These are phyloP conservation scores for Pogonocherus hispidulus DNA, from an alignment of 2,888 invertebrate species.

Conservation along the genomic window DNA sequence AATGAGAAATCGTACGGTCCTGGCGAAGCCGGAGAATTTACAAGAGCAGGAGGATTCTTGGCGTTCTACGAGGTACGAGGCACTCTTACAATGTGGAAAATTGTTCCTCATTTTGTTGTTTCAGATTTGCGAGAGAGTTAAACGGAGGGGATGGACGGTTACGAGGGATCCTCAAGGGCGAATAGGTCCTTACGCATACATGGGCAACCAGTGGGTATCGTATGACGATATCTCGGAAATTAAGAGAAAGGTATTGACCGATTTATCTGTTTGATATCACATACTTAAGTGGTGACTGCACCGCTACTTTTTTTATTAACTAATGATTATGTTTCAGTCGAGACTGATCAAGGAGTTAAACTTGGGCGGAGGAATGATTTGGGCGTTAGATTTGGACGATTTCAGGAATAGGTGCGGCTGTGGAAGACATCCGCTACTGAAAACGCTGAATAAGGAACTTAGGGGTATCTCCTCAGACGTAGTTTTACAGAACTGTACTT, in stretches of 20 bases:
- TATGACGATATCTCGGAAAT: conserved; percentile 80
- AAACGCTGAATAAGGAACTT: conserved; percentile 75
- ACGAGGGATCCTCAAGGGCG: conserved; percentile 74
- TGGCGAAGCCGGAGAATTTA: conserved; percentile 79
- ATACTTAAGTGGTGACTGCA: too few species aligned
- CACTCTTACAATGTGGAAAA: background rate
- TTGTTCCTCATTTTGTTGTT: conserved; percentile 36
- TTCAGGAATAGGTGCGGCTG: conserved; percentile 79
- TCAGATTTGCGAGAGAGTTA: conserved; percentile 76
- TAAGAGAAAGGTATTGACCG: conserved; percentile 70
- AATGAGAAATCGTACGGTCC: conserved; percentile 76
- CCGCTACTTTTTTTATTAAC: background rate
- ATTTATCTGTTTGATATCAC: too few species aligned
- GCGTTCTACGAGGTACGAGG: conserved; percentile 82
- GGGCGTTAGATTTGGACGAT: conserved; percentile 86
- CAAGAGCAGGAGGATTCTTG: conserved; percentile 80
- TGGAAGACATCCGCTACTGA: conserved; percentile 77
- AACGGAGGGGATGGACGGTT: conserved; percentile 74
- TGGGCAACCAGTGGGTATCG: conserved; percentile 83
- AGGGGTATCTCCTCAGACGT: conserved; percentile 64
- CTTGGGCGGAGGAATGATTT: conserved; percentile 82
- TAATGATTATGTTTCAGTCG: conserved; percentile 65
- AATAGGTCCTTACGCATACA: conserved; percentile 82
- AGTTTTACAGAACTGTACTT: conserved; percentile 55
- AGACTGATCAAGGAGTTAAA: conserved; percentile 73